Percentiles rank a stretch among this genome's conserved stretches.
phyloP scores from a whole-genome alignment of 2,797 vertebrate genomes.

The Morelia viridis region DNA sequence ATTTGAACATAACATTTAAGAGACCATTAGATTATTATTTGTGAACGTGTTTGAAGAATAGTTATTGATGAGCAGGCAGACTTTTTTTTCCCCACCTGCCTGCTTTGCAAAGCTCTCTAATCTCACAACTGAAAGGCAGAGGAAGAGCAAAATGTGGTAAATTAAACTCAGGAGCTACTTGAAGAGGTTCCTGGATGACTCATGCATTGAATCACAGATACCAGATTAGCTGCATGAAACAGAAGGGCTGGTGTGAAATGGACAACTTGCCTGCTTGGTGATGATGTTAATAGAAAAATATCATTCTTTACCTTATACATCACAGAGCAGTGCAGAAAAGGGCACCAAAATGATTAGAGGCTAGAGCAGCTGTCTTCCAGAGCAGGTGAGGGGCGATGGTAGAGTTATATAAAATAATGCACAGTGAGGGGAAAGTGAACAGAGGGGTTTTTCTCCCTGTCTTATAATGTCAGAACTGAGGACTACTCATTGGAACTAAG shows the following conservation, averaged over 20 bases:
- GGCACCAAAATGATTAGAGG: background rate
- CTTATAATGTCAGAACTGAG: background rate
- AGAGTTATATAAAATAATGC: background rate
- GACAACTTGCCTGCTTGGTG: background rate
- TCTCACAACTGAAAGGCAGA: conserved; percentile 20
- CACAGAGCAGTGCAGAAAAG: background rate
- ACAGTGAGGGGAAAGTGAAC: background rate
- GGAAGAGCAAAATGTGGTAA: conserved; percentile 27
- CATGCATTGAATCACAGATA: conserved; percentile 32
- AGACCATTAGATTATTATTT: conserved; percentile 32
- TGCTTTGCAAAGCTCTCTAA: conserved; percentile 41
- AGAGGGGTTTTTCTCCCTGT: background rate
- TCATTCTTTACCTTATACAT: background rate
- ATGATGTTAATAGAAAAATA: background rate
- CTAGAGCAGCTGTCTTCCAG: background rate
- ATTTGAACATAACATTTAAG: conserved; percentile 5
- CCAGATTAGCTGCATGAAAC: conserved; percentile 10
- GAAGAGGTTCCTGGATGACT: conserved; percentile 32
- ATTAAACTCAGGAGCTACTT: conserved; percentile 13
- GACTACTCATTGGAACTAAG: background rate
- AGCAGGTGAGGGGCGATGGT: background rate
- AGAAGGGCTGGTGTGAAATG: background rate
- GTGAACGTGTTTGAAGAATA: conserved; percentile 41
- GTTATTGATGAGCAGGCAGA: conserved; percentile 19
- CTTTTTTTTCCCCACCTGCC: background rate